phyloP scores from a whole-genome alignment of 2,113 vertebrate species.

The Ciconia boyciana region DNA sequence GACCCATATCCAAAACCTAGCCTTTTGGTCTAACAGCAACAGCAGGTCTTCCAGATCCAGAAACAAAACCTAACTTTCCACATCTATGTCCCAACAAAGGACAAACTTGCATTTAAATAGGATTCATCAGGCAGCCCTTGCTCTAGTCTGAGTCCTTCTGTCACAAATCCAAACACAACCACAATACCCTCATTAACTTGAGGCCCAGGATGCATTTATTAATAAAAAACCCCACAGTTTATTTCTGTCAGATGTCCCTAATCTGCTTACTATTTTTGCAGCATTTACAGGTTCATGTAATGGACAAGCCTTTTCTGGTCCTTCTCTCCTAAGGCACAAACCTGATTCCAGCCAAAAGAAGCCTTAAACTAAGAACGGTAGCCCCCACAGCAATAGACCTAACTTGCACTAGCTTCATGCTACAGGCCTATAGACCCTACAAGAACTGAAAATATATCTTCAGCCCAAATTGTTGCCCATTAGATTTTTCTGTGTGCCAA shows the following conservation, averaged over 20 bases:
- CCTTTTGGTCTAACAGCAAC: background rate
- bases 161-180: background rate
- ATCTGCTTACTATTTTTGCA: background rate
- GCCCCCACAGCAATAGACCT: background rate
- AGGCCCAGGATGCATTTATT: background rate
- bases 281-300: background rate
- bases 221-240: background rate
- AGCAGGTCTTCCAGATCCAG: background rate
- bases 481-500: background rate
- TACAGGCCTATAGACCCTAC: background rate
- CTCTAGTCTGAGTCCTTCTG: background rate
- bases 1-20: background rate
- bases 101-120: background rate
- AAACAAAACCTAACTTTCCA: background rate
- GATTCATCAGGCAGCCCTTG: background rate
- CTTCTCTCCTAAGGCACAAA: background rate
- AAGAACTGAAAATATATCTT: background rate
- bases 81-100: background rate
- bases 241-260: background rate
- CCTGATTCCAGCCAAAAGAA: background rate
- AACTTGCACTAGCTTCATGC: background rate
- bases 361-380: background rate
- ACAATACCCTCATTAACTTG: background rate
- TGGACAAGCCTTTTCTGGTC: background rate
- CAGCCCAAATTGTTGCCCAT: background rate